Conservation (phyloP, 2,113 vertebrate genomes). For the Acanthochromis polyacanthus region DNA sequence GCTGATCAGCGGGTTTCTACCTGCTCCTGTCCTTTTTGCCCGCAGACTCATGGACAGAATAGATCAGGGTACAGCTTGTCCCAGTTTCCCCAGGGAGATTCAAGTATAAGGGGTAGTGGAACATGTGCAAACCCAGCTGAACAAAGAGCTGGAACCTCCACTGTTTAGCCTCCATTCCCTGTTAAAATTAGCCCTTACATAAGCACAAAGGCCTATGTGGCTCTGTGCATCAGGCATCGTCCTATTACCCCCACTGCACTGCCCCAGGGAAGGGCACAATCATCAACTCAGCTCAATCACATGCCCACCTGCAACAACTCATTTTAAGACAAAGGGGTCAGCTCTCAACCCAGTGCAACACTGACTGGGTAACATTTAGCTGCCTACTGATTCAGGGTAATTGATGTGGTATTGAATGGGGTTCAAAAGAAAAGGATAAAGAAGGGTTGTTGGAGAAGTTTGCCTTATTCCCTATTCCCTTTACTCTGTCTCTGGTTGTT, state of each 20-base stretch:
- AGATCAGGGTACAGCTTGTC: slow-evolving; percentile 31
- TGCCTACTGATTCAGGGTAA: slow-evolving; percentile 41
- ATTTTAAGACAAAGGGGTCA: slow-evolving; percentile 57
- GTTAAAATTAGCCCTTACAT: slow-evolving; percentile 63
- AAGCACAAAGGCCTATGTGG: slow-evolving; percentile 58
- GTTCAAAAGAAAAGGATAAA: slow-evolving; percentile 45
- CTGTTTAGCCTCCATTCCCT: slow-evolving; percentile 25
- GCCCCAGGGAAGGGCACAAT: slow-evolving; percentile 62
- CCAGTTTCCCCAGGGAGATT: slow-evolving; percentile 41
- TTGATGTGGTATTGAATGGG: slow-evolving; percentile 45
- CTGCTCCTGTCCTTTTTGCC: slow-evolving; percentile 45
- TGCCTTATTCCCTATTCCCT: slow-evolving; percentile 35
- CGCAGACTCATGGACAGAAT: slow-evolving; percentile 31
- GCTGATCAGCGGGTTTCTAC: slow-evolving; percentile 59
- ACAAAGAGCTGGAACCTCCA: slow-evolving; percentile 55
- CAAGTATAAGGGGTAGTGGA: slow-evolving; percentile 45
- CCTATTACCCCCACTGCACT: slow-evolving; percentile 46
- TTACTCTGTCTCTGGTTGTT: slow-evolving; percentile 26
- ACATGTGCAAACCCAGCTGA: slow-evolving; percentile 66
- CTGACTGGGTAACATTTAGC: slow-evolving; percentile 26
- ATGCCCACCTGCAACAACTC: slow-evolving; percentile 58
- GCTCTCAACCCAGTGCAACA: slow-evolving; percentile 35
- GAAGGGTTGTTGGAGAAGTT: slow-evolving; percentile 38
- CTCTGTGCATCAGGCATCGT: slow-evolving; percentile 43
- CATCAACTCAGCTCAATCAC: slow-evolving; percentile 59